Conservation (phyloP, 2,113 vertebrate genomes). For the Rallus limicola region DNA sequence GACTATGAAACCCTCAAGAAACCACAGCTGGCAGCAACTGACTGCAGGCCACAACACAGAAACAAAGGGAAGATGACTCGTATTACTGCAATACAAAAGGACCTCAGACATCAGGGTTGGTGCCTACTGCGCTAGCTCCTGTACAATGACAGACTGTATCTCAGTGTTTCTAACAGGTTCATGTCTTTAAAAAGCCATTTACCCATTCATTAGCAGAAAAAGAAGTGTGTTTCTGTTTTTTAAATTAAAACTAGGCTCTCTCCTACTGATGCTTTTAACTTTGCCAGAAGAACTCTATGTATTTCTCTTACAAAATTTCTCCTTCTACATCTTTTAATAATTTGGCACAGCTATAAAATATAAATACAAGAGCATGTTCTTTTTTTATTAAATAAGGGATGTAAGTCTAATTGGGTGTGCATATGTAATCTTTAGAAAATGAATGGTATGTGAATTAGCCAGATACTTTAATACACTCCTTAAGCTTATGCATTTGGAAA, state of each 20-base stretch:
- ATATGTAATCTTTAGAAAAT: slow-evolving; percentile 5
- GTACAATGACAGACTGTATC: neutral
- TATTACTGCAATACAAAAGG: neutral
- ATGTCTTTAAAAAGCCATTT: neutral
- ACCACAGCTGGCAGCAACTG: neutral
- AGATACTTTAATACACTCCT: slow-evolving; percentile 12
- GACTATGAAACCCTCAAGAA: neutral
- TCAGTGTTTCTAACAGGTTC: neutral
- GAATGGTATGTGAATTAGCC: slow-evolving; percentile 11
- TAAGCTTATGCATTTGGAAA: neutral
- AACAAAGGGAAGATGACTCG: neutral
- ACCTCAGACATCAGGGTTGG: neutral
- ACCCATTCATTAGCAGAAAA: neutral
- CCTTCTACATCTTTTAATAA: neutral
- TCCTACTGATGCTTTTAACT: neutral
- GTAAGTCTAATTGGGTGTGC: neutral
- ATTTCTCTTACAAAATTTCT: neutral
- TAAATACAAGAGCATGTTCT: neutral
- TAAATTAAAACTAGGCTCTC: neutral
- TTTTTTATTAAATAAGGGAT: neutral
- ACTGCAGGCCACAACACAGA: neutral
- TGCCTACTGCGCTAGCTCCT: neutral
- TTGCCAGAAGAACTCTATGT: neutral
- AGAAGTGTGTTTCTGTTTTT: neutral
- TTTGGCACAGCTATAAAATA: neutral